These are phyloP conservation scores for Aphelinus atriplicis DNA, from an alignment of 1,140 invertebrate species.

Conservation along the genomic window DNA sequence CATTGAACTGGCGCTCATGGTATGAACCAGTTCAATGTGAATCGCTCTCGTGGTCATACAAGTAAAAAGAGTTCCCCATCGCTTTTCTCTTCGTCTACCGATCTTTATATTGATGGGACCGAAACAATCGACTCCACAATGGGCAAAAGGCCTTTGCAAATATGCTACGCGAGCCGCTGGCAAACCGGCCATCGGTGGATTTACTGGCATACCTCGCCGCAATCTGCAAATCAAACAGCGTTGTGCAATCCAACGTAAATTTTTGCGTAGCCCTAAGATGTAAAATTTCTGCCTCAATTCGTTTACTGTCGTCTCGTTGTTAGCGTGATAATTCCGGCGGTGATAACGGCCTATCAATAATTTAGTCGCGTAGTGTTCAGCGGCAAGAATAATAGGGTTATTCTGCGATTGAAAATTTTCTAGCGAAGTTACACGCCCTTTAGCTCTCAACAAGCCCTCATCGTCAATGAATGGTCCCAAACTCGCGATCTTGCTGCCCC, in stretches of 20 bases:
- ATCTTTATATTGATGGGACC: background rate
- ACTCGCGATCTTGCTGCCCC: background rate
- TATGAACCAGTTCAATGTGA: background rate
- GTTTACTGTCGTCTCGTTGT: background rate
- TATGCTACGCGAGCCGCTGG: background rate
- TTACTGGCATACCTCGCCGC: background rate
- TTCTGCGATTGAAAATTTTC: background rate
- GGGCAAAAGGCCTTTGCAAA: background rate
- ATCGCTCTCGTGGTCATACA: background rate
- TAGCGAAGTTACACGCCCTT: background rate
- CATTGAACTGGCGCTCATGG: background rate
- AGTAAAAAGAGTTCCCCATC: background rate
- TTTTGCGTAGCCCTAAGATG: background rate
- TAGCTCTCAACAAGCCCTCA: background rate
- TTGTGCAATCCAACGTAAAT: background rate
- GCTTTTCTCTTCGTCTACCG: background rate
- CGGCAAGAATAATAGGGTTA: too few relatives aligned
- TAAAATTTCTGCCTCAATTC: background rate
- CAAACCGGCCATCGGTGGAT: background rate
- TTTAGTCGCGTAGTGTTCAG: too few relatives aligned
- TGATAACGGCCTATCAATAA: background rate
- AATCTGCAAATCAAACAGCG: background rate
- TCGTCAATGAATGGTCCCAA: background rate
- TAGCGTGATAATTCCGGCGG: background rate
- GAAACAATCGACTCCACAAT: constrained; percentile 12